Evolutionary conservation across 2,888 invertebrate genomes (phyloP).

Genomic region (Theretra japonica): DNA sequence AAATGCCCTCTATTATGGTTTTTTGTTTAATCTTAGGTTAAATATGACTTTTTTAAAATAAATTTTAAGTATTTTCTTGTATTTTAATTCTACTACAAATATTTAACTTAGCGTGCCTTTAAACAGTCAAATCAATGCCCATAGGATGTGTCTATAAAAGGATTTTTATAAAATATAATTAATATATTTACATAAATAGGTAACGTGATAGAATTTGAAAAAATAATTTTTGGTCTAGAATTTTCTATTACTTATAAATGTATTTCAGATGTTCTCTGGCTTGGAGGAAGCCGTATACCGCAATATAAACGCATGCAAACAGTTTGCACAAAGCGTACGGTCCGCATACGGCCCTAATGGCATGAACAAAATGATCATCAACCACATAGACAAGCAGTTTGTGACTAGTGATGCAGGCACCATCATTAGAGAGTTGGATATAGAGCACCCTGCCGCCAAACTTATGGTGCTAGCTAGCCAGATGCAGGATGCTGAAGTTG

Average conservation of each 20-base stretch:
- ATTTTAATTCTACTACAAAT: no score
- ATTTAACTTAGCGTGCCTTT: no score
- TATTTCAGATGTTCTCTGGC: constrained; percentile 90
- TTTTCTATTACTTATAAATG: background rate
- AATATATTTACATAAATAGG: no score
- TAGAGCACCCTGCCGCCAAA: constrained; percentile 99
- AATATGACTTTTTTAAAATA: background rate
- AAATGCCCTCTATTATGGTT: background rate
- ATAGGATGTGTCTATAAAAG: no score
- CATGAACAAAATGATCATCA: constrained; percentile 99
- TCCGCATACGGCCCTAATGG: constrained; percentile 99
- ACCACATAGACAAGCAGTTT: constrained; percentile 99
- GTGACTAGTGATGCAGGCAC: constrained; percentile 99
- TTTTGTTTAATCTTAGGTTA: background rate
- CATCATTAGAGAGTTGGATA: constrained; percentile 97
- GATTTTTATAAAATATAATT: no score
- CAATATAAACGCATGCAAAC: constrained; percentile 98
- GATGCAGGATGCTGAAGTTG: constrained; percentile 99
- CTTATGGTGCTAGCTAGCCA: constrained; percentile 97
- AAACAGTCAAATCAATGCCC: no score
- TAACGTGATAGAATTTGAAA: background rate
- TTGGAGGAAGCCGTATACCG: constrained; percentile 98
- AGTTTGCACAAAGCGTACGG: constrained; percentile 96
- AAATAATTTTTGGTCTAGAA: background rate
- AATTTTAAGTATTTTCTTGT: no score